Conservation (phyloP, 1,140 invertebrate genomes). For the Yoshiicerus persimilis region DNA sequence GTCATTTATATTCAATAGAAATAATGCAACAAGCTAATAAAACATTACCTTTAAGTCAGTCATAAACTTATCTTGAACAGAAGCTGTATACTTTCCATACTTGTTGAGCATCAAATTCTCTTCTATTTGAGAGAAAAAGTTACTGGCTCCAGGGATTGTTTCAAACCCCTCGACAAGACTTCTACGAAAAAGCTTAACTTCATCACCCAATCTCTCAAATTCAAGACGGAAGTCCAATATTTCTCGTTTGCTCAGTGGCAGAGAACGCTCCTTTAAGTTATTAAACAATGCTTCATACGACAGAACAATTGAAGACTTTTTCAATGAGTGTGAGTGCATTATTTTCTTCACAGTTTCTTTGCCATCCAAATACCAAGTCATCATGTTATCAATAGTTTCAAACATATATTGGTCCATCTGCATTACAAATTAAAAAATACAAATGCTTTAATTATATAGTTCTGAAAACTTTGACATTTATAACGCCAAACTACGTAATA, state of each 20-base stretch:
- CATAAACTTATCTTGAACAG: no score
- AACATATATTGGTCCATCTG: constrained; percentile 8
- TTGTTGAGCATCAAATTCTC: no score
- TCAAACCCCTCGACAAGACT: not conserved
- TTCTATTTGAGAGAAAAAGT: not conserved
- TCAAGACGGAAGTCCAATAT: not conserved
- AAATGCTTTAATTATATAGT: no score
- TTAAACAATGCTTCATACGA: not conserved
- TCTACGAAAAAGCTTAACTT: not conserved
- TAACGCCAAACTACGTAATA: no score
- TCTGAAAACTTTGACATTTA: no score
- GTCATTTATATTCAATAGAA: no score
- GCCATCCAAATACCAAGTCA: not conserved
- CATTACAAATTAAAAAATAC: not conserved
- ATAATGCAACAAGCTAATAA: no score
- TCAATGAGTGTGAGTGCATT: not conserved
- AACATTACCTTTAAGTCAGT: no score
- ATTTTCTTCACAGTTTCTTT: not conserved
- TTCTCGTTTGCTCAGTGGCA: not conserved
- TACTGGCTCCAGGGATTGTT: not conserved
- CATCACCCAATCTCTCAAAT: not conserved
- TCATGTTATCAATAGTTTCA: not conserved
- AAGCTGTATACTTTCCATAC: no score
- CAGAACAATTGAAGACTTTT: not conserved
- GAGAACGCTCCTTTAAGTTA: not conserved